Conservation (phyloP, 1,140 invertebrate species). For the Platorchestia sp. region DNA sequence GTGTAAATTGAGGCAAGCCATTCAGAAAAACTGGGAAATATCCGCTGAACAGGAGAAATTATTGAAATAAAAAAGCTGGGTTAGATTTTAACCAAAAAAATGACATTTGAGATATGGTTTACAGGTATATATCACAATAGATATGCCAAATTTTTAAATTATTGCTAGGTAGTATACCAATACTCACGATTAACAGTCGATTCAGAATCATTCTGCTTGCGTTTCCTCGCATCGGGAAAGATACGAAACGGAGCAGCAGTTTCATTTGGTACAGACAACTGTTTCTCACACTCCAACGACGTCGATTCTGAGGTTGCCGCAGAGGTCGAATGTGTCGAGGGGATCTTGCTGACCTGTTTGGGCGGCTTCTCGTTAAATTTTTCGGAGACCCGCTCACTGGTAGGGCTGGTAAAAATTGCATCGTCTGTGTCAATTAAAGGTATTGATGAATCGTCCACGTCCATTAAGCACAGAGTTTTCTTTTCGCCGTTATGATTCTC, state of each 20-base stretch:
- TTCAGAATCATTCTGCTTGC: background rate
- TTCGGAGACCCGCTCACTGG: background rate
- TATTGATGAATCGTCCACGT: conserved; percentile 13
- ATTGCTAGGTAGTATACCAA: background rate
- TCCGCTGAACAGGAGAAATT: too few species aligned
- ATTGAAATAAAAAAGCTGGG: too few species aligned
- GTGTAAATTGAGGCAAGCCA: background rate
- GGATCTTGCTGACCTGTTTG: background rate
- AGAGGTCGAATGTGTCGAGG: background rate
- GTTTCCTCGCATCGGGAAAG: background rate
- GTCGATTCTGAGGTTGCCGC: background rate
- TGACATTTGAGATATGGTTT: too few species aligned
- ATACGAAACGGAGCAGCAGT: background rate
- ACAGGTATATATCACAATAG: too few species aligned
- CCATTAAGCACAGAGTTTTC: background rate
- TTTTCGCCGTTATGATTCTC: background rate
- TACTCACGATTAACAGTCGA: background rate
- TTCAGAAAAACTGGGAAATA: background rate
- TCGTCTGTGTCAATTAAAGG: conserved; percentile 34
- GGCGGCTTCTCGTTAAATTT: background rate
- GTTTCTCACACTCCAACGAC: background rate
- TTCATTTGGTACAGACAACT: background rate
- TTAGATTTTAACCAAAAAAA: too few species aligned
- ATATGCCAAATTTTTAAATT: too few species aligned
- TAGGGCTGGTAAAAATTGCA: background rate